These are phyloP conservation scores for Anastrepha ludens DNA, from an alignment of 1,140 invertebrate species.

Conservation along the genomic window DNA sequence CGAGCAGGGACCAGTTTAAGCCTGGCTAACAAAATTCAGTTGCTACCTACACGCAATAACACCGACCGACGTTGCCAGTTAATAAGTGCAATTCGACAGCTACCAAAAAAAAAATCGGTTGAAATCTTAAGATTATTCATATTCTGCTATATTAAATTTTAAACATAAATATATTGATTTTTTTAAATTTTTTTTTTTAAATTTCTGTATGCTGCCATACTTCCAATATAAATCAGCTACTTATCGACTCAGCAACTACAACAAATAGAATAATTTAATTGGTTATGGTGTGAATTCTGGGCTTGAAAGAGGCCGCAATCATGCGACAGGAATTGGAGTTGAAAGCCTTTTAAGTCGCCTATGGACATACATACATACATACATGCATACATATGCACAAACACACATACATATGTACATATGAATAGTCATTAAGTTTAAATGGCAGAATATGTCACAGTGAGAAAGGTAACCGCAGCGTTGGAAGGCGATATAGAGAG, in stretches of 20 bases:
- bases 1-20: slow-evolving; percentile 3
- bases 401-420: background rate
- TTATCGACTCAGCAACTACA: no score
- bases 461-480: background rate
- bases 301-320: slow-evolving; percentile 22
- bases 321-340: background rate
- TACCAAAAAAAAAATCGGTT: background rate
- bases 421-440: slow-evolving; percentile 13
- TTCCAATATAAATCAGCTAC: no score
- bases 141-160: background rate
- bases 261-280: background rate
- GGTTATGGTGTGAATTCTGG: background rate
- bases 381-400: background rate
- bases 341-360: background rate
- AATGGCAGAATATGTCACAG: slow-evolving; percentile 36
- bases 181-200: background rate
- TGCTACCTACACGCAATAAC: background rate
- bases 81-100: background rate
- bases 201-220: no score
- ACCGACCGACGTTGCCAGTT: background rate
- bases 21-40: background rate
- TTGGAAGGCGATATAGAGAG: background rate
- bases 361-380: background rate
- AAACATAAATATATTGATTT: background rate
- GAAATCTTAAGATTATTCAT: background rate